A percentile compares a stretch with the other conserved stretches of the same genome.
phyloP scores from a whole-genome alignment of 35 echinoderm and acorn worm genomes.

The Apostichopus japonicus region DNA sequence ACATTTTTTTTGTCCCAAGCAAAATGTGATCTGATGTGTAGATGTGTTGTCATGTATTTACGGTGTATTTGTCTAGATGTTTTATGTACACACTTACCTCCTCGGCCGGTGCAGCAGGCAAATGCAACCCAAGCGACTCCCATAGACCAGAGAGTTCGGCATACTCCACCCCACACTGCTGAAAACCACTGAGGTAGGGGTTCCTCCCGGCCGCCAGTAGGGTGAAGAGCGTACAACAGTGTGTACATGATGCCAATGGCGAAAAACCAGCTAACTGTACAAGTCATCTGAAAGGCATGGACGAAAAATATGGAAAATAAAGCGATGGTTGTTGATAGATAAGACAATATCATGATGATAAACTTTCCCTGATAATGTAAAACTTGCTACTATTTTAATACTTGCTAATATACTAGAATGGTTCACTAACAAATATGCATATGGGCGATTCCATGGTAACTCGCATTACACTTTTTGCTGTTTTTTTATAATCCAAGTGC shows the following conservation, averaged over 20 bases:
- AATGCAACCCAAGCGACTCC: conserved; percentile 59
- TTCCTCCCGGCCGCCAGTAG: neutral
- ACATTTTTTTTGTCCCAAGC: no score
- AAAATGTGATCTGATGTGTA: no score
- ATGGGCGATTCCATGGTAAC: no score
- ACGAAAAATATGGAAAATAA: neutral
- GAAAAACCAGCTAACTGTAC: neutral
- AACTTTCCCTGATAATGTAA: no score
- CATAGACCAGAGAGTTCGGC: conserved; percentile 17
- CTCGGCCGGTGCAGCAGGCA: conserved; percentile 47
- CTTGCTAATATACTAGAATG: no score
- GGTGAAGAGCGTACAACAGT: neutral
- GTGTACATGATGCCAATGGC: conserved; percentile 24
- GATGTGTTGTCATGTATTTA: no score
- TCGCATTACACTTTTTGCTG: no score
- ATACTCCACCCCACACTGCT: neutral
- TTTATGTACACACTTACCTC: conserved; percentile 27
- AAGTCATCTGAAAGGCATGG: neutral
- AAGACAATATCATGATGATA: neutral
- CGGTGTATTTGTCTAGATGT: neutral
- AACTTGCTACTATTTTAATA: no score
- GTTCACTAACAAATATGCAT: no score
- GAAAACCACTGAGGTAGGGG: conserved; percentile 27
- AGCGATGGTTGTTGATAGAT: neutral
- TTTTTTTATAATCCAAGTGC: no score